Conservation (phyloP, 2,797 vertebrate genomes). For the Sebastes diaconus region DNA sequence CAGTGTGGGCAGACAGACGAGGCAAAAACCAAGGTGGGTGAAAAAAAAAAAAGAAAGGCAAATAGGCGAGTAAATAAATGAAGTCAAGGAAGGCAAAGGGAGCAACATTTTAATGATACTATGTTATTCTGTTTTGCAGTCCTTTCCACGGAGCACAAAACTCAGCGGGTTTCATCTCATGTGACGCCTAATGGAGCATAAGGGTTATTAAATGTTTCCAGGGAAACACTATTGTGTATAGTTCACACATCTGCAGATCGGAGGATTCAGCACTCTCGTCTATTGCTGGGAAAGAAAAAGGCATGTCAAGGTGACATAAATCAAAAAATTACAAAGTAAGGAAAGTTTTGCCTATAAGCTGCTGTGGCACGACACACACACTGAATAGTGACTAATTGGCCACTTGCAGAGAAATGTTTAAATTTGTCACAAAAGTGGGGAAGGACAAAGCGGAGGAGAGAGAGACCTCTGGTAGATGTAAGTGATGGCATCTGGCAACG, state of each 20-base stretch:
- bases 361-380: constrained; percentile 41
- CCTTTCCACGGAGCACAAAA: constrained; percentile 46
- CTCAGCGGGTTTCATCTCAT: constrained; percentile 74
- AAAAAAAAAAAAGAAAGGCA: constrained; percentile 50
- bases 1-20: constrained; percentile 67
- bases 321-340: constrained; percentile 24
- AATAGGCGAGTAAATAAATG: constrained; percentile 74
- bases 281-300: constrained; percentile 61
- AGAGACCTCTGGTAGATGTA: constrained; percentile 59
- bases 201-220: constrained; percentile 80
- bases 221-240: constrained; percentile 55
- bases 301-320: constrained; percentile 74
- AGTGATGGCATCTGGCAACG: constrained; percentile 70
- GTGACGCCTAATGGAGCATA: constrained; percentile 79
- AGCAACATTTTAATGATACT: constrained; percentile 79
- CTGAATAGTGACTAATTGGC: constrained; percentile 73
- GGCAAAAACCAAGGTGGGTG: constrained; percentile 53
- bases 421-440: constrained; percentile 57
- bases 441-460: constrained; percentile 64
- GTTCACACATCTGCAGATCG: constrained; percentile 66
- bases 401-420: constrained; percentile 61
- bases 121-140: constrained; percentile 67
- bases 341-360: constrained; percentile 62
- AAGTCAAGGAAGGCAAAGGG: constrained; percentile 60
- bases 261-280: constrained; percentile 61